A percentile compares a stretch with the other conserved stretches of the same genome.
Conservation (phyloP, 2,797 vertebrate genomes). For the Tarsius wallacei region DNA sequence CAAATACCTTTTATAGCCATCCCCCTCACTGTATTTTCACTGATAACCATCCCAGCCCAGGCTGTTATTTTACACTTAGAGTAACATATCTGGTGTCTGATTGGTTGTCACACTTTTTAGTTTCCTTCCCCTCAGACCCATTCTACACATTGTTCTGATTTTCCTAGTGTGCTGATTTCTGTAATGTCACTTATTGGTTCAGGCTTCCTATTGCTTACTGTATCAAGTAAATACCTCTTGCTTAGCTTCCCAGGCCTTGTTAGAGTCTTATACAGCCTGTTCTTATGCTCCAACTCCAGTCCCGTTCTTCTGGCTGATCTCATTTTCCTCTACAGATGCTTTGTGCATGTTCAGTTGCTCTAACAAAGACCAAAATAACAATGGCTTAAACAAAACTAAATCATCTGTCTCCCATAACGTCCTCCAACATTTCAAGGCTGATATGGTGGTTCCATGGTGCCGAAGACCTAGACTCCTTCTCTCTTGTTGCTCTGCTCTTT, state of each 20-base stretch:
- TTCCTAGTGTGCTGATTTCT: neutral
- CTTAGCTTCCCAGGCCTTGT: neutral
- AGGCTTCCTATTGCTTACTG: neutral
- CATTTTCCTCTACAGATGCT: neutral
- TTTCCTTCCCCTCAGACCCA: neutral
- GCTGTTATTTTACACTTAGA: neutral
- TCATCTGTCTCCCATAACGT: neutral
- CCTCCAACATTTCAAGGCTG: neutral
- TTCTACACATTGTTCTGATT: neutral
- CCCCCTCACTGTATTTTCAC: neutral
- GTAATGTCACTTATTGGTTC: neutral
- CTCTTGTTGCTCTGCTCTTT: neutral
- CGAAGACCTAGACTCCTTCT: neutral
- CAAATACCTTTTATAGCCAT: neutral
- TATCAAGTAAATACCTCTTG: neutral
- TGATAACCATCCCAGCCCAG: neutral
- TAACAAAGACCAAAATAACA: conserved; percentile 19
- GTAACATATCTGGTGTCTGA: neutral
- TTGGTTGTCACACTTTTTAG: neutral
- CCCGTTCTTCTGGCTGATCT: neutral
- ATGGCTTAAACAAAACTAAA: conserved; percentile 9
- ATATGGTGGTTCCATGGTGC: neutral
- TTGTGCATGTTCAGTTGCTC: neutral
- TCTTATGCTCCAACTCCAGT: neutral
- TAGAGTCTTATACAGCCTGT: neutral